phyloP scores from a whole-genome alignment of 2,113 vertebrate genomes.

The Hippoglossus stenolepis region DNA sequence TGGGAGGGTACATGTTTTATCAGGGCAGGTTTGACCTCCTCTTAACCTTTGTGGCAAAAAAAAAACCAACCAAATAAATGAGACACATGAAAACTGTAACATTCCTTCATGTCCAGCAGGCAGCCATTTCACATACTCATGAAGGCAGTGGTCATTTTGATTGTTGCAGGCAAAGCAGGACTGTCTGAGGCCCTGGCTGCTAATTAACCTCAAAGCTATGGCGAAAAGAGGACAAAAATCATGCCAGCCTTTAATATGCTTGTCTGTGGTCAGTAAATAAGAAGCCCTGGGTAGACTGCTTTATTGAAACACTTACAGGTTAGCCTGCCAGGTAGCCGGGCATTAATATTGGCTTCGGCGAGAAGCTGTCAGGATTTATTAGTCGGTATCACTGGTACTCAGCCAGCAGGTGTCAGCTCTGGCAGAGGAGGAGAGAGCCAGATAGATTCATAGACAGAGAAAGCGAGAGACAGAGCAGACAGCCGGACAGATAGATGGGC shows the following conservation, averaged over 20 bases:
- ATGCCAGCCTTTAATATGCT: conserved; percentile 73
- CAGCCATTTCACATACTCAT: conserved; percentile 5
- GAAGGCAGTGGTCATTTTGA: conserved; percentile 30
- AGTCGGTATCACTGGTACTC: conserved; percentile 75
- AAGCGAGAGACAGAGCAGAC: conserved; percentile 18
- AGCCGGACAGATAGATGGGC: conserved; percentile 38
- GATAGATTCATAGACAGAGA: conserved; percentile 54
- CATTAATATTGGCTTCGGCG: conserved; percentile 74
- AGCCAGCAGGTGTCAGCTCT: conserved; percentile 77
- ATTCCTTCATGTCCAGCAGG: conserved; percentile 28
- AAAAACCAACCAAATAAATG: conserved; percentile 31
- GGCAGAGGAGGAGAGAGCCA: conserved; percentile 61
- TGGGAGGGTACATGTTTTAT: conserved; percentile 25
- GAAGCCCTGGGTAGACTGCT: conserved; percentile 68
- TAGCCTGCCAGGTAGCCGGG: conserved; percentile 71
- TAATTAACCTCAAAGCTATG: conserved; percentile 69
- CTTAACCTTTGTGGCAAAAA: conserved; percentile 51
- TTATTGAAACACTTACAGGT: conserved; percentile 76
- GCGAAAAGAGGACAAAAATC: conserved; percentile 59
- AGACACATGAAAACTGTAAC: conserved; percentile 22
- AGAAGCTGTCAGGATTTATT: conserved; percentile 81
- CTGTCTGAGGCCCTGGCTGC: conserved; percentile 19
- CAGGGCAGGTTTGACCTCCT: conserved; percentile 42
- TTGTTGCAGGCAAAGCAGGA: conserved; percentile 26
- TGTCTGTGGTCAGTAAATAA: conserved; percentile 77